Percentiles rank a stretch among this genome's conserved stretches.
These are phyloP conservation scores for Hylomyscus alleni DNA, from an alignment of 2,797 vertebrate genomes.

Conservation along the genomic window DNA sequence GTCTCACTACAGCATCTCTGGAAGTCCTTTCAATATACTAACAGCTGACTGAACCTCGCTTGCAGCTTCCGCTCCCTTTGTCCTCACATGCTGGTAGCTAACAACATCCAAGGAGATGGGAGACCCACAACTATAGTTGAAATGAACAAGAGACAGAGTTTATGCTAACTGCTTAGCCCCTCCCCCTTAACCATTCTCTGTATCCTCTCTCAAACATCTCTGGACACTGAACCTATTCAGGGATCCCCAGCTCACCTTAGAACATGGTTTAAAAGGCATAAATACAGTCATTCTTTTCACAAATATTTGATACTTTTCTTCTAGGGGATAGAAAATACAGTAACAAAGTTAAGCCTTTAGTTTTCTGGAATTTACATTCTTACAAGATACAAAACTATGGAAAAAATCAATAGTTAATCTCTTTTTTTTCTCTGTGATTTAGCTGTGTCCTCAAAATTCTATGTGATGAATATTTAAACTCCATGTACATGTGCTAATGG, in stretches of 20 bases:
- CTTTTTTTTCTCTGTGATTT: not conserved
- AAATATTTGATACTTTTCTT: not conserved
- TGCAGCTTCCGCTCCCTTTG: not conserved
- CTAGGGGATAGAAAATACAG: not conserved
- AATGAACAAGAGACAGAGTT: not conserved
- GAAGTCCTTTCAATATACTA: not conserved
- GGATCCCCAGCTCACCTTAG: not conserved
- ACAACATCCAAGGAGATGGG: not conserved
- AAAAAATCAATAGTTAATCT: not conserved
- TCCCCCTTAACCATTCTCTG: not conserved
- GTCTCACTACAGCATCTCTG: not conserved
- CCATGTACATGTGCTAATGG: not conserved
- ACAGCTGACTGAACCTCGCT: not conserved
- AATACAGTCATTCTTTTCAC: not conserved
- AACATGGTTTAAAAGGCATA: not conserved
- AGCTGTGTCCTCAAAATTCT: not conserved
- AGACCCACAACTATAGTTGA: not conserved
- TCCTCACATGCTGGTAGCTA: not conserved
- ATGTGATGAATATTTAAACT: not conserved
- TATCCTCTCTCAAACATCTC: not conserved
- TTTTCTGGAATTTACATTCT: not conserved
- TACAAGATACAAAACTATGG: not conserved
- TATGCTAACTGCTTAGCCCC: not conserved
- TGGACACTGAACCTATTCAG: not conserved
- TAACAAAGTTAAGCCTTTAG: not conserved